Evolutionary conservation across 1,140 invertebrate genomes (phyloP).

Genomic region (Camponotus pennsylvanicus): DNA sequence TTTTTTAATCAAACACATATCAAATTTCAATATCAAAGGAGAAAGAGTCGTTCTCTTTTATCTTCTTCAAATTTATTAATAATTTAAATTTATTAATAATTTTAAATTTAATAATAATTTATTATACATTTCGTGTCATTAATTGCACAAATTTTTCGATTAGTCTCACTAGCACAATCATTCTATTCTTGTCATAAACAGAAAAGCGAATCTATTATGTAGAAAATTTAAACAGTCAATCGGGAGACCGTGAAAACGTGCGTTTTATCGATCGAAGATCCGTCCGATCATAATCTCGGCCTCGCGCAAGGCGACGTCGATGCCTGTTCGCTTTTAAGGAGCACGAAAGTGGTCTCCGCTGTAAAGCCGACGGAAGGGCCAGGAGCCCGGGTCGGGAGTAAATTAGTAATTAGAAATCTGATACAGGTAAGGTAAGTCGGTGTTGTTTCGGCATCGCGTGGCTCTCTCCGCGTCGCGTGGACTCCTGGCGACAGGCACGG

Average conservation of each 20-base stretch:
- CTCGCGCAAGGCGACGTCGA: slow-evolving; percentile 60
- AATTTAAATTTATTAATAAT: background rate
- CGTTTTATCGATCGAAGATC: slow-evolving; percentile 44
- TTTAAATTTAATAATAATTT: background rate
- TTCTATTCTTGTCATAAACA: background rate
- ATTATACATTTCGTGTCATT: background rate
- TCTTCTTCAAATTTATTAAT: background rate
- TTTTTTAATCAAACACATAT: background rate
- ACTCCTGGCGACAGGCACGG: slow-evolving; percentile 85
- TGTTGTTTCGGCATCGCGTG: slow-evolving; percentile 85
- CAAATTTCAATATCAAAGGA: background rate
- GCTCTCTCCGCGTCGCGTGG: slow-evolving; percentile 84
- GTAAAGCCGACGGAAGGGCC: background rate
- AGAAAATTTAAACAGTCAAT: background rate
- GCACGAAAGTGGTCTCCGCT: slow-evolving; percentile 59
- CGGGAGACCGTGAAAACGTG: background rate
- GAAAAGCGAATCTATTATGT: background rate
- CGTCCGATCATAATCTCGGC: slow-evolving; percentile 41
- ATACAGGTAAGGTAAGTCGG: slow-evolving; percentile 82
- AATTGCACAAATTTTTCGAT: background rate
- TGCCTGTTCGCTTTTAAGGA: slow-evolving; percentile 23
- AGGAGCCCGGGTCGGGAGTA: slow-evolving; percentile 69
- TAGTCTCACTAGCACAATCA: background rate
- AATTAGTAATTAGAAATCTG: slow-evolving; percentile 87
- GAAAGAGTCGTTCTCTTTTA: background rate